A percentile compares a stretch with the other conserved stretches of the same genome.
Evolutionary conservation across 2,113 vertebrate genomes (phyloP).

Genomic region (Centrocercus urophasianus): DNA sequence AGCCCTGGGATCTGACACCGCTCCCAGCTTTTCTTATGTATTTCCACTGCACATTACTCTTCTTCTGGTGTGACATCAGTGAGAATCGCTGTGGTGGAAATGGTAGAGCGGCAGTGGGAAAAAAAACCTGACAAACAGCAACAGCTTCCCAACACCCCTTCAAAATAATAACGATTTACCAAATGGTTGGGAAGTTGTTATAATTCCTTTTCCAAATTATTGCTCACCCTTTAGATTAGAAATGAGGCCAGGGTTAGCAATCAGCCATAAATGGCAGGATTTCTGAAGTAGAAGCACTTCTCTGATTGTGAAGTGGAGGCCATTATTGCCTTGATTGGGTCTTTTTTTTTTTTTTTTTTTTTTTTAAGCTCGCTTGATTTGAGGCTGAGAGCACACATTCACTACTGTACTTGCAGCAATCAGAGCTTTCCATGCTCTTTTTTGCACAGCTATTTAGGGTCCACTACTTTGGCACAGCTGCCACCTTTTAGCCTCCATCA

Average conservation of each 20-base stretch:
- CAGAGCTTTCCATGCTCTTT: conserved; percentile 87
- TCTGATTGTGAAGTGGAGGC: conserved; percentile 98
- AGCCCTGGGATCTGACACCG: background rate
- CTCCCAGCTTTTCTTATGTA: background rate
- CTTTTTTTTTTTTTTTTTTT: conserved; percentile 76
- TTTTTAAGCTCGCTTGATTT: conserved; percentile 88
- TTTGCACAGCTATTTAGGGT: conserved; percentile 87
- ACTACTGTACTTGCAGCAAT: conserved; percentile 86
- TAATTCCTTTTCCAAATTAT: conserved; percentile 95
- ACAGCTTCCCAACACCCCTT: conserved; percentile 70
- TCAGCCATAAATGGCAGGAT: conserved; percentile 95
- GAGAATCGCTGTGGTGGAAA: conserved; percentile 47
- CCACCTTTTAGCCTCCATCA: conserved; percentile 82
- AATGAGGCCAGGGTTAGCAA: conserved; percentile 93
- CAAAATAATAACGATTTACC: conserved; percentile 94
- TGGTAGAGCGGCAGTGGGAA: conserved; percentile 49
- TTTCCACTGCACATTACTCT: background rate
- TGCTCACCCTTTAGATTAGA: conserved; percentile 89
- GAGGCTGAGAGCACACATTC: conserved; percentile 85
- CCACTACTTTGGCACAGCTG: conserved; percentile 85
- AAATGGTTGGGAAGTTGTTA: conserved; percentile 92
- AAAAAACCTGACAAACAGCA: conserved; percentile 68
- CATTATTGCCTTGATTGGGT: conserved; percentile 97
- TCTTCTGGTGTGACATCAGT: background rate
- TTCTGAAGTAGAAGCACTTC: conserved; percentile 92